phyloP scores from a whole-genome alignment of 1,140 invertebrate genomes.

The Trichonephila clavata region DNA sequence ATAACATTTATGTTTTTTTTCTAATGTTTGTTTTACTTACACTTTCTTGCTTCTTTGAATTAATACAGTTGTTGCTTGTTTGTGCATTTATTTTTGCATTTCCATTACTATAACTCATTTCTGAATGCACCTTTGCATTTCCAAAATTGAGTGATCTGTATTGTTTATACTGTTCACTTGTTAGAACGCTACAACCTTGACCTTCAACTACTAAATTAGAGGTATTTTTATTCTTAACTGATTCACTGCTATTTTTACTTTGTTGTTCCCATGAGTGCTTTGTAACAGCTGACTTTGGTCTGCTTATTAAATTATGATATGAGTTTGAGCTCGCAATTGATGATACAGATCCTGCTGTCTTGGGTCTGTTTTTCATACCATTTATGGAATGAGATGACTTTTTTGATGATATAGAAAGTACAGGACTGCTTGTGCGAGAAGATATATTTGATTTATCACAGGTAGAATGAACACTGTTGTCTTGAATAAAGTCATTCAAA shows the following conservation, averaged over 20 bases:
- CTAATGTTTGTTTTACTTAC: too few species aligned
- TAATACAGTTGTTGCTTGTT: neutral
- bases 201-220: neutral
- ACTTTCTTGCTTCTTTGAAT: neutral
- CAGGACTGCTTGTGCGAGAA: neutral
- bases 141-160: conserved; percentile 19
- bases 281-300: conserved; percentile 41
- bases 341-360: conserved; percentile 38
- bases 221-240: too few species aligned
- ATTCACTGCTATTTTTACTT: neutral
- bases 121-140: neutral
- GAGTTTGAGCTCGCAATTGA: neutral
- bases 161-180: conserved; percentile 53
- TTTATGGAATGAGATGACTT: conserved; percentile 17
- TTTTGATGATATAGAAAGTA: conserved; percentile 1
- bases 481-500: conserved; percentile 20
- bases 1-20: too few species aligned
- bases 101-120: neutral
- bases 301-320: neutral
- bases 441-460: neutral
- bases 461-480: neutral
- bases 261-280: neutral
- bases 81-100: neutral
- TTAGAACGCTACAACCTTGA: conserved; percentile 39
- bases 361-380: conserved; percentile 22